Evolutionary conservation across 2,888 invertebrate genomes (phyloP).

Genomic region (Lasioglossum zephyrum): DNA sequence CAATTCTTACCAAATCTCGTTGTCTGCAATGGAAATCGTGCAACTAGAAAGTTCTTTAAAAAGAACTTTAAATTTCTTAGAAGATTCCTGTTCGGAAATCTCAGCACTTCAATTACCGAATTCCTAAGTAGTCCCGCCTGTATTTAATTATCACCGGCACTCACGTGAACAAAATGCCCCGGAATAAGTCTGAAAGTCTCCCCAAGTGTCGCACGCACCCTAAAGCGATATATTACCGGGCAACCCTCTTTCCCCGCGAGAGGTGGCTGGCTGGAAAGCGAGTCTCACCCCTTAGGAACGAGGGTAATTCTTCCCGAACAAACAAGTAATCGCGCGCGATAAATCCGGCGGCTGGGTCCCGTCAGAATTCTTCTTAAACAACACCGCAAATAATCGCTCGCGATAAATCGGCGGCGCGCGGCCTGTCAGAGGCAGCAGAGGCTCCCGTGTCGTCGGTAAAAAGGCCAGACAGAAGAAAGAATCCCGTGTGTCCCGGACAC

Average conservation of each 20-base stretch:
- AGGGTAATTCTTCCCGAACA: constrained; percentile 10
- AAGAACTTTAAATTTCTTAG: too few species aligned
- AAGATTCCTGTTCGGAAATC: background rate
- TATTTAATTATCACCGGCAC: background rate
- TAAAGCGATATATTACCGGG: background rate
- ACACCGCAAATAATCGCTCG: constrained; percentile 26
- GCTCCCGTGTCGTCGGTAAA: background rate
- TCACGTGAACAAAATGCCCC: background rate
- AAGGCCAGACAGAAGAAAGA: constrained; percentile 4
- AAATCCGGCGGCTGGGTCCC: constrained; percentile 8
- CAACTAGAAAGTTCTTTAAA: background rate
- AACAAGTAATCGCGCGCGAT: constrained; percentile 11
- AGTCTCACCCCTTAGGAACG: background rate
- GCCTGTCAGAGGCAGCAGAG: background rate
- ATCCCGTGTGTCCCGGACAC: background rate
- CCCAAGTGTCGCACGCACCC: background rate
- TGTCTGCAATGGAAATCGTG: background rate
- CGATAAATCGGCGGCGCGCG: background rate
- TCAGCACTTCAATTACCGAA: background rate
- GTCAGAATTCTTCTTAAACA: constrained; percentile 17
- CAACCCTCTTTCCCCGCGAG: background rate
- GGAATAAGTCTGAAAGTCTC: background rate
- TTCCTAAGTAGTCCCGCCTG: background rate
- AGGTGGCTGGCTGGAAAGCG: background rate
- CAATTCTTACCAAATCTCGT: background rate